These are phyloP conservation scores for Ephestia elutella DNA, from an alignment of 1,140 invertebrate genomes.

Conservation along the genomic window DNA sequence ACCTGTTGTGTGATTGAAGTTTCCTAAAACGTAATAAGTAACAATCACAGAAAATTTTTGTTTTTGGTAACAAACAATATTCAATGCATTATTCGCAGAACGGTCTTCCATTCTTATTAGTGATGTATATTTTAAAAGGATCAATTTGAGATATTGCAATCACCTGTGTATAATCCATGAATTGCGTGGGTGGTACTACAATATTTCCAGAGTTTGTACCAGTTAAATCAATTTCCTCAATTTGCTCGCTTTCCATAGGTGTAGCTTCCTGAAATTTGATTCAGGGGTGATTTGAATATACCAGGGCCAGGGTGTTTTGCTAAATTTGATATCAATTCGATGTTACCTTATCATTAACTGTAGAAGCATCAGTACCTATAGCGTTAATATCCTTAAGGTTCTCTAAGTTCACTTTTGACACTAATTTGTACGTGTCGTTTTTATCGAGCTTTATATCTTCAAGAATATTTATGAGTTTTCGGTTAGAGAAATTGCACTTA, in stretches of 20 bases:
- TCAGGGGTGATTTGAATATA: too few species aligned
- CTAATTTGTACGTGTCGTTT: constrained; percentile 35
- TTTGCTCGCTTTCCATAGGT: constrained; percentile 19
- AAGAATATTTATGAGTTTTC: constrained; percentile 53
- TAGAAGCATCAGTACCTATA: constrained; percentile 15
- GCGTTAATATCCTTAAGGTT: constrained; percentile 18
- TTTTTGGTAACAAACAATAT: too few species aligned
- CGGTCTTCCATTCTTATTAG: too few species aligned
- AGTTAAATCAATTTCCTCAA: constrained; percentile 35
- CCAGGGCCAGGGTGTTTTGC: too few species aligned
- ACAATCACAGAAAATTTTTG: constrained; percentile 10
- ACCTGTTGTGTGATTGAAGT: background rate
- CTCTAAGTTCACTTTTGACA: constrained; percentile 37
- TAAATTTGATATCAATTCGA: too few species aligned
- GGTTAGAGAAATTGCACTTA: constrained; percentile 33
- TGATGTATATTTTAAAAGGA: too few species aligned
- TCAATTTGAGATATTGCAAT: background rate
- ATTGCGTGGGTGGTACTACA: constrained; percentile 46
- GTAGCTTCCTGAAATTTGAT: background rate
- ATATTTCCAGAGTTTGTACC: constrained; percentile 21
- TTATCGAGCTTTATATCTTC: constrained; percentile 49
- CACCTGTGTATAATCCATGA: constrained; percentile 40
- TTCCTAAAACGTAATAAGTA: constrained; percentile 9
- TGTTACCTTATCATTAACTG: constrained; percentile 14
- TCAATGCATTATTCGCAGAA: too few species aligned